A percentile compares a stretch with the other conserved stretches of the same genome.
Evolutionary conservation across 2,113 vertebrate genomes (phyloP).

Genomic region (Equus przewalskii): DNA sequence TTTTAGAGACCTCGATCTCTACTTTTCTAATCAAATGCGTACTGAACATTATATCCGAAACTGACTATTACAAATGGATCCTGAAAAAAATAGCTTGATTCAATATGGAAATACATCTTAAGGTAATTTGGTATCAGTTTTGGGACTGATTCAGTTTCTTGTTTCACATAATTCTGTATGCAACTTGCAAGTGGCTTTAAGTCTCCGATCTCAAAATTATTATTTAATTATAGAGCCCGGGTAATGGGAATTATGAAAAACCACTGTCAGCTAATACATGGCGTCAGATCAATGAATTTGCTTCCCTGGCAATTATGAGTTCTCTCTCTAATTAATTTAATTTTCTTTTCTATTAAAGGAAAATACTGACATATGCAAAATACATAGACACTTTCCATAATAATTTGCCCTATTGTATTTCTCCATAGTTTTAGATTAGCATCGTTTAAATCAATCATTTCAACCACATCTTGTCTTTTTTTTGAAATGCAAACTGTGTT

Average conservation of each 20-base stretch:
- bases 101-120: conserved; percentile 36
- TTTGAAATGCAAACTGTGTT: conserved; percentile 51
- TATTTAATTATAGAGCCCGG: conserved; percentile 77
- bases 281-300: conserved; percentile 78
- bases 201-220: conserved; percentile 80
- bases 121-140: background rate
- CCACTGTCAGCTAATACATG: conserved; percentile 73
- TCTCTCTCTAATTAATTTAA: conserved; percentile 74
- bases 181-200: conserved; percentile 79
- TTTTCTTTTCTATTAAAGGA: conserved; percentile 68
- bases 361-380: conserved; percentile 69
- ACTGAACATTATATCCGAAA: background rate
- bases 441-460: conserved; percentile 79
- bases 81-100: background rate
- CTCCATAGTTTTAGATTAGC: conserved; percentile 76
- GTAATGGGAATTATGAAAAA: conserved; percentile 83
- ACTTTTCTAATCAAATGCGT: background rate
- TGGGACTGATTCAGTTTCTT: conserved; percentile 25
- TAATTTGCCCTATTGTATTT: conserved; percentile 64
- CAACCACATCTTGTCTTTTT: conserved; percentile 75
- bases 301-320: conserved; percentile 73
- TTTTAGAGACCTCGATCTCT: conserved; percentile 7
- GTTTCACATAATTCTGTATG: conserved; percentile 79
- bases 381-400: conserved; percentile 61
- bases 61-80: background rate